A percentile compares a stretch with the other conserved stretches of the same genome.
Conservation (phyloP, 2,888 invertebrate genomes). For the Hirtodrosophila histrioides region DNA sequence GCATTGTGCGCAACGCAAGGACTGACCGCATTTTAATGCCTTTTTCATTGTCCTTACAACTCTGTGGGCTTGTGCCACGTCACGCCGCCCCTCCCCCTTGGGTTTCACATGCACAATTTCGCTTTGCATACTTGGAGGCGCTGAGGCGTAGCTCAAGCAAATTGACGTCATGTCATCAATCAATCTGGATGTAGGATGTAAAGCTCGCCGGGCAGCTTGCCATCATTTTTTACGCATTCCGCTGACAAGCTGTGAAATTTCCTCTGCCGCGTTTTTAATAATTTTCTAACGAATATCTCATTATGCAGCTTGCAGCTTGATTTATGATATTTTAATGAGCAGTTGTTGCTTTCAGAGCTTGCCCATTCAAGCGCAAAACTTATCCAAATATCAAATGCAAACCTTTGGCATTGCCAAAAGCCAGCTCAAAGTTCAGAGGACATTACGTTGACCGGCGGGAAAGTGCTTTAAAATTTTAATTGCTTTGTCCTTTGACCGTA, state of each 20-base stretch:
- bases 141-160: conserved; percentile 49
- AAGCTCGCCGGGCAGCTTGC: conserved; percentile 34
- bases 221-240: conserved; percentile 51
- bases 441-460: too few relatives aligned
- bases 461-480: conserved; percentile 69
- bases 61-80: conserved; percentile 21
- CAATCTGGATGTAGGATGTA: conserved; percentile 70
- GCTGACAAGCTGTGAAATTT: conserved; percentile 54
- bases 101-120: conserved; percentile 51
- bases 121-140: conserved; percentile 55
- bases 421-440: too few relatives aligned
- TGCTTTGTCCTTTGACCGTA: conserved; percentile 47
- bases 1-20: not conserved
- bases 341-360: conserved; percentile 5
- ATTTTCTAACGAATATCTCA: conserved; percentile 35
- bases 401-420: too few relatives aligned
- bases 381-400: conserved; percentile 24
- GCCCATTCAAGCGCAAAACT: conserved; percentile 40
- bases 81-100: conserved; percentile 13
- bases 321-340: conserved; percentile 79
- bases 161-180: conserved; percentile 79
- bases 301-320: conserved; percentile 62
- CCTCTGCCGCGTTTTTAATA: conserved; percentile 30
- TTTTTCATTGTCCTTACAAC: conserved; percentile 74
- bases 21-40: conserved; percentile 77